A percentile compares a stretch with the other conserved stretches of the same genome.
Evolutionary conservation across 2,113 vertebrate genomes (phyloP).

Genomic region (Nematolebias whitei): DNA sequence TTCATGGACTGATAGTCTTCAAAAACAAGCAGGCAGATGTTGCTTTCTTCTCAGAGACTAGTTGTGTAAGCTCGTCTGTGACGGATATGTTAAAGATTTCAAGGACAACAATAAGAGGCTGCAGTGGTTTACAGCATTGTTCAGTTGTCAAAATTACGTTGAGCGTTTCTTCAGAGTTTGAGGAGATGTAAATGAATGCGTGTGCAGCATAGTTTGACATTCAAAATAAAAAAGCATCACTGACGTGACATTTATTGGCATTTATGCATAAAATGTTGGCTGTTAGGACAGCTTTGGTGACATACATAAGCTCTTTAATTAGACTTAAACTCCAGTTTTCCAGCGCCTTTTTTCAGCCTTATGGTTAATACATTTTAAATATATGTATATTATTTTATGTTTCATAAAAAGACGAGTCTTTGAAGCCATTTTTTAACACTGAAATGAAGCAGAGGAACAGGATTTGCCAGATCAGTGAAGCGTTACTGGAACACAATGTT

Average conservation of each 20-base stretch:
- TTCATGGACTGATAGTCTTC: constrained; percentile 8
- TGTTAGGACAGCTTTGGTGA: constrained; percentile 26
- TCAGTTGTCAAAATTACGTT: background rate
- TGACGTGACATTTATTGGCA: constrained; percentile 29
- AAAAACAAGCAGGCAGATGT: background rate
- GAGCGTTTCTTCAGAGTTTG: constrained; percentile 27
- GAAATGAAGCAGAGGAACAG: too few species aligned
- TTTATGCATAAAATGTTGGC: constrained; percentile 25
- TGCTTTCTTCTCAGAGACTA: background rate
- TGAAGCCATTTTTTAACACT: too few species aligned
- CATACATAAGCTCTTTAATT: background rate
- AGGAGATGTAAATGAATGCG: background rate
- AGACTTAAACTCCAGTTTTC: background rate
- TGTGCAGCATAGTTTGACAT: constrained; percentile 21
- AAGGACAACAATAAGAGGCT: background rate
- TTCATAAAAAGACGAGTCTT: too few species aligned
- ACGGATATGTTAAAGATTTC: background rate
- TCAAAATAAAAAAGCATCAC: constrained; percentile 32
- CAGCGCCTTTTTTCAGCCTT: background rate
- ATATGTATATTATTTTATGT: too few species aligned
- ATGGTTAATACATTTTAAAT: background rate
- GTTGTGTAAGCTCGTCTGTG: background rate
- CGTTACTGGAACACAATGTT: too few species aligned
- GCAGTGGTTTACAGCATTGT: constrained; percentile 6
- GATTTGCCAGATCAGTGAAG: too few species aligned